A percentile compares a stretch with the other conserved stretches of the same genome.
Evolutionary conservation across 1,140 invertebrate genomes (phyloP).

Genomic region (Brevipalpus yothersi): DNA sequence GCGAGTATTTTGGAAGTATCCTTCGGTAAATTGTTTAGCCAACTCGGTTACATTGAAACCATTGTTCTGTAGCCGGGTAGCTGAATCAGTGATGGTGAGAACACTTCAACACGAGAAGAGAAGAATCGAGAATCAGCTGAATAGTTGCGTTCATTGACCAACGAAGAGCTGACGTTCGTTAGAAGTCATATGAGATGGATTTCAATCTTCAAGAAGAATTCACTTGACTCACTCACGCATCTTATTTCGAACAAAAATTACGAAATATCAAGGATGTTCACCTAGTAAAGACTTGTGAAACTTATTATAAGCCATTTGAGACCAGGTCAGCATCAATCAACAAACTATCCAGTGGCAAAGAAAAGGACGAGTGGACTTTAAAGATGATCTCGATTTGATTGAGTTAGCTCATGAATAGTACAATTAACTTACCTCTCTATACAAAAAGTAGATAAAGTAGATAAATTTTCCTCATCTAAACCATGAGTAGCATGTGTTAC

Average conservation of each 20-base stretch:
- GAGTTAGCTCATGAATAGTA: too few species aligned
- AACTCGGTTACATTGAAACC: constrained; percentile 19
- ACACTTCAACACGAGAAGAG: neutral
- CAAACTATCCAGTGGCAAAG: too few species aligned
- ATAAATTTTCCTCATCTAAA: too few species aligned
- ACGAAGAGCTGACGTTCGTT: neutral
- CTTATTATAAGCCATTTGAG: neutral
- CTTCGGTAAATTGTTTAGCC: constrained; percentile 31
- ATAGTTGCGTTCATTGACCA: neutral
- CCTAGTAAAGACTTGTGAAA: neutral
- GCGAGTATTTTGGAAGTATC: constrained; percentile 33
- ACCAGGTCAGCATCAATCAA: too few species aligned
- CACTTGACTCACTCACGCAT: neutral
- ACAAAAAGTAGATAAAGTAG: too few species aligned
- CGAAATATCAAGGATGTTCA: neutral
- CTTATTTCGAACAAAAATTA: neutral
- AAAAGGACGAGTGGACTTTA: too few species aligned
- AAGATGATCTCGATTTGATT: too few species aligned
- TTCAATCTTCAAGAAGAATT: neutral
- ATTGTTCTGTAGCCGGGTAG: constrained; percentile 17
- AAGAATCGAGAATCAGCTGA: neutral
- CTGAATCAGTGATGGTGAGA: too few species aligned
- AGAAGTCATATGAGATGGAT: neutral
- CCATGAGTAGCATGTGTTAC: too few species aligned
- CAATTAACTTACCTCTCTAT: too few species aligned